Conservation (phyloP, 2,113 vertebrate genomes). For the Ophthalmolycus amberensis region DNA sequence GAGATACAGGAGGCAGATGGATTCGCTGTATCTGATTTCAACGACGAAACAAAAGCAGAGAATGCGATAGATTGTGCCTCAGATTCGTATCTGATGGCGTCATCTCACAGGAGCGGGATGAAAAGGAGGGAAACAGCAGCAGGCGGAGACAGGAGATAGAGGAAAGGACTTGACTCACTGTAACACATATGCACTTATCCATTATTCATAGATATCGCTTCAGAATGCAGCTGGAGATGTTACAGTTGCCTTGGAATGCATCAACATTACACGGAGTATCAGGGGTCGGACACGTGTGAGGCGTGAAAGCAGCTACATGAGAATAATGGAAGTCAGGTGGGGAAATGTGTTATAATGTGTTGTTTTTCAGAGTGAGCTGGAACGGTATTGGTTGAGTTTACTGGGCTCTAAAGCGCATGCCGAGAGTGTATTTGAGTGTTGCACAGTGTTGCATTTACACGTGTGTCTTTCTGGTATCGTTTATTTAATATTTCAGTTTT, state of each 20-base stretch:
- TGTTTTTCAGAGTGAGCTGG: not conserved
- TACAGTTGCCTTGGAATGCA: constrained; percentile 71
- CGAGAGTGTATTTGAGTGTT: not conserved
- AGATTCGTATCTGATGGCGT: constrained; percentile 51
- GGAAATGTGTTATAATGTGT: not conserved
- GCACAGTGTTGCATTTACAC: not conserved
- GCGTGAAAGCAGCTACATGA: constrained; percentile 34
- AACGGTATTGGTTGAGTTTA: not conserved
- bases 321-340: constrained; percentile 10
- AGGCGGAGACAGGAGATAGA: constrained; percentile 47
- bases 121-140: constrained; percentile 45
- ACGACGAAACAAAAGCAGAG: constrained; percentile 48
- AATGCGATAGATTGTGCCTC: constrained; percentile 34
- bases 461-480: not conserved
- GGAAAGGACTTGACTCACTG: constrained; percentile 58
- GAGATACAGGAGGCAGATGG: constrained; percentile 36
- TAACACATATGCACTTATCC: constrained; percentile 67
- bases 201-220: constrained; percentile 77
- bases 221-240: constrained; percentile 65
- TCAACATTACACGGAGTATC: constrained; percentile 60
- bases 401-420: not conserved
- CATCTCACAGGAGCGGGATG: constrained; percentile 29
- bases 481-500: not conserved
- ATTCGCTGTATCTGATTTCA: constrained; percentile 36
- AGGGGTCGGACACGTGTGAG: constrained; percentile 30